Conservation (phyloP, 2,113 vertebrate genomes). For the Gallinago media region DNA sequence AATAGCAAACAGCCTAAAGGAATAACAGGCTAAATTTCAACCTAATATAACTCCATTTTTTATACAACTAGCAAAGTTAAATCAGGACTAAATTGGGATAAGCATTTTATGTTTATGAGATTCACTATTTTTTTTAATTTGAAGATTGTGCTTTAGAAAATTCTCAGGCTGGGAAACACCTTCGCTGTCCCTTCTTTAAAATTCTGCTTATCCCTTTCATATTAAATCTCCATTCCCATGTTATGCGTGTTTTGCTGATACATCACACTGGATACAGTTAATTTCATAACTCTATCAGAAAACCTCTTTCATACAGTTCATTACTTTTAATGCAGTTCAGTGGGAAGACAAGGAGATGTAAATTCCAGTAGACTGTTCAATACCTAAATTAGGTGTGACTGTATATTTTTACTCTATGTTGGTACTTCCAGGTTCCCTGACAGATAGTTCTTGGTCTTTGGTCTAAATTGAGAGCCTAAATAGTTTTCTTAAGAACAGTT, state of each 20-base stretch:
- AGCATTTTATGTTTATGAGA: not conserved
- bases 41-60: not conserved
- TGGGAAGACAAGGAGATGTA: not conserved
- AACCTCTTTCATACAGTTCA: not conserved
- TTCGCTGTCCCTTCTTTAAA: not conserved
- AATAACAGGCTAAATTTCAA: not conserved
- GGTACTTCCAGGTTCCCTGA: not conserved
- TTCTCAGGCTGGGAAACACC: not conserved
- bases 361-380: not conserved
- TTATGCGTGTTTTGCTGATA: not conserved
- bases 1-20: not conserved
- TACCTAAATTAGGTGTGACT: not conserved
- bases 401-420: not conserved
- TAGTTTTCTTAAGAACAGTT: not conserved
- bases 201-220: not conserved
- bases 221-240: accelerated
- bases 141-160: not conserved
- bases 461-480: not conserved
- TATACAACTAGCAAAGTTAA: not conserved
- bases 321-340: not conserved
- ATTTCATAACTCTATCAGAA: not conserved
- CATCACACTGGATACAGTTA: not conserved
- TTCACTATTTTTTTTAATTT: not conserved
- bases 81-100: not conserved
- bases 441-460: not conserved